Percentiles rank a stretch among this genome's conserved stretches.
Conservation (phyloP, 1,140 invertebrate species). For the Branchinecta lynchi region DNA sequence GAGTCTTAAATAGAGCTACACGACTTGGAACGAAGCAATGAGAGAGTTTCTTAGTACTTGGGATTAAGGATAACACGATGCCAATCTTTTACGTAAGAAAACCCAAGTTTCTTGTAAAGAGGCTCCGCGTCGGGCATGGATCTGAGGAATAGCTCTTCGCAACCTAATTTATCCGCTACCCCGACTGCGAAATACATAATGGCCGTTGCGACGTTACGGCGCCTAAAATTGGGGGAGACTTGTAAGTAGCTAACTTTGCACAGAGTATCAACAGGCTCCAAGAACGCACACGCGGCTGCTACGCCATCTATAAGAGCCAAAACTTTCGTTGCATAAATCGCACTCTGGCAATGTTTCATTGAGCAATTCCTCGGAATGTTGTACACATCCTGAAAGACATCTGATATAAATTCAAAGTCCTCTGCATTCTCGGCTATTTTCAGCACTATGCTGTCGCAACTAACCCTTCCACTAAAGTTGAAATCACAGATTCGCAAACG, state of each 20-base stretch:
- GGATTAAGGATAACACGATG: background rate
- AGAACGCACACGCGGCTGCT: background rate
- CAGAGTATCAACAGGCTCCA: background rate
- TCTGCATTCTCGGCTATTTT: background rate
- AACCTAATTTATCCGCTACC: background rate
- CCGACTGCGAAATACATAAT: background rate
- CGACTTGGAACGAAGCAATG: too few species aligned
- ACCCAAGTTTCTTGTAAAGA: background rate
- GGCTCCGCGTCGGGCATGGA: constrained; percentile 7
- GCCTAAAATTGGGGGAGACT: background rate
- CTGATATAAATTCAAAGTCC: background rate
- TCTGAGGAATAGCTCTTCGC: background rate
- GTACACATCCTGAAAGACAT: background rate
- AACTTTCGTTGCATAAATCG: background rate
- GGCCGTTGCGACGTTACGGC: background rate
- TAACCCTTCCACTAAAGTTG: background rate
- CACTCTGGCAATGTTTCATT: background rate
- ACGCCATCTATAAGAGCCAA: background rate
- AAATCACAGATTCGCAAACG: constrained; percentile 9
- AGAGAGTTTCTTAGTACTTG: background rate
- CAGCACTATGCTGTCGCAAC: background rate
- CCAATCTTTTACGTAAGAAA: constrained; percentile 8
- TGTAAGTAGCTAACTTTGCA: constrained; percentile 11
- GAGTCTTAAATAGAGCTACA: too few species aligned
- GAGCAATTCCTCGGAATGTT: background rate